A percentile compares a stretch with the other conserved stretches of the same genome.
Evolutionary conservation across 2,113 vertebrate genomes (phyloP).

Genomic region (Apodemus speciosus): DNA sequence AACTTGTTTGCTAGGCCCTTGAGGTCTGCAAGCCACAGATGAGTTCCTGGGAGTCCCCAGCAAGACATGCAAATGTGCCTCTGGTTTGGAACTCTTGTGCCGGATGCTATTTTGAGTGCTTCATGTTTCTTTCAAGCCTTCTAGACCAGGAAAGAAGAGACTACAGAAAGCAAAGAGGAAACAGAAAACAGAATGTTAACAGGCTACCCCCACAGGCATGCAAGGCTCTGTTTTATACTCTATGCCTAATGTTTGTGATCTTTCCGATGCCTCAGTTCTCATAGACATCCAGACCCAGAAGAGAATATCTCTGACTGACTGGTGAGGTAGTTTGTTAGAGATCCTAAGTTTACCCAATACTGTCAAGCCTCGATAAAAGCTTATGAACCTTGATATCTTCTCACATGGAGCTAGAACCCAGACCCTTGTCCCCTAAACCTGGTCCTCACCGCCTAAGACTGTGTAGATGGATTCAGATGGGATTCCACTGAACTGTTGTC

Average conservation of each 20-base stretch:
- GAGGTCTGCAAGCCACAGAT: not conserved
- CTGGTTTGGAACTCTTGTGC: not conserved
- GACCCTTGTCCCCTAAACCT: not conserved
- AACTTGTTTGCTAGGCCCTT: not conserved
- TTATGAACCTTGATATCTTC: not conserved
- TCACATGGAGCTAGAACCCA: not conserved
- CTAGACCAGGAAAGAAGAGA: not conserved
- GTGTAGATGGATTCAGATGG: not conserved
- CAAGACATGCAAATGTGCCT: not conserved
- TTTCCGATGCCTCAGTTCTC: not conserved
- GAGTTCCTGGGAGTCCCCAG: not conserved
- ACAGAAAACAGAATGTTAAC: not conserved
- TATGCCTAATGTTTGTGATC: not conserved
- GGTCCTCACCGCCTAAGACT: not conserved
- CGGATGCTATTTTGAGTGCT: not conserved
- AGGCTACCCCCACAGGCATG: not conserved
- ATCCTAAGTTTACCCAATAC: conserved; percentile 4
- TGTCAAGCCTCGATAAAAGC: not conserved
- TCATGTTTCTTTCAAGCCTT: not conserved
- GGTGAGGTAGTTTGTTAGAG: not conserved
- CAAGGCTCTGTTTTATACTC: not conserved
- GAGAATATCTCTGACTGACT: not conserved
- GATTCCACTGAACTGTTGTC: not conserved
- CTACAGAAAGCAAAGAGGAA: conserved; percentile 1
- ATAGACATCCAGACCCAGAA: not conserved